Percentiles rank a stretch among this genome's conserved stretches.
These are phyloP conservation scores for Eupithecia subumbrata DNA, from an alignment of 2,888 invertebrate species.

Conservation along the genomic window DNA sequence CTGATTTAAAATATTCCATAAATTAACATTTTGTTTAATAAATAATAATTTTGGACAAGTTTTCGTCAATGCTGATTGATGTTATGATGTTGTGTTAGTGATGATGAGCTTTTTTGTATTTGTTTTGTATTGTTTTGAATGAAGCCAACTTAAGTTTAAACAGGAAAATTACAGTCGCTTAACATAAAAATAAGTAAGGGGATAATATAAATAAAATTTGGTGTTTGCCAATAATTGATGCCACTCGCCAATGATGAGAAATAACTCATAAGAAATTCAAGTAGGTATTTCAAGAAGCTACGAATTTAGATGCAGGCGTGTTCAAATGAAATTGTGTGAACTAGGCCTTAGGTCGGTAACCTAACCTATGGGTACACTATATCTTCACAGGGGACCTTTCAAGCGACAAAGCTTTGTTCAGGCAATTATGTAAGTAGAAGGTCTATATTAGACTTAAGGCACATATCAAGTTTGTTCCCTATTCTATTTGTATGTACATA, in stretches of 20 bases:
- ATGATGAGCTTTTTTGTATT: background rate
- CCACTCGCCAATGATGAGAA: background rate
- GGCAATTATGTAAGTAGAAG: conserved; percentile 4
- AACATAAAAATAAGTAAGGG: background rate
- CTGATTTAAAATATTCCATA: background rate
- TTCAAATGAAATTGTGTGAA: background rate
- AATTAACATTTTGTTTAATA: background rate
- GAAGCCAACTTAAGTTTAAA: background rate
- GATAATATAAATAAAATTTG: background rate
- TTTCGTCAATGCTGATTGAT: background rate
- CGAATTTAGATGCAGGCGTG: background rate
- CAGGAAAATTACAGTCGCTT: background rate
- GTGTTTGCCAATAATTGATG: background rate
- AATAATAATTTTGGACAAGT: background rate
- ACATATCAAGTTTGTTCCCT: background rate
- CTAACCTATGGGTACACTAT: background rate
- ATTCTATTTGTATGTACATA: background rate
- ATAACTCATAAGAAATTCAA: background rate
- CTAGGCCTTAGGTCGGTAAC: background rate
- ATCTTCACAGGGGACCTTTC: conserved; percentile 7
- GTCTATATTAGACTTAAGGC: background rate
- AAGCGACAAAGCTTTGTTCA: conserved; percentile 12
- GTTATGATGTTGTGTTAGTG: no score
- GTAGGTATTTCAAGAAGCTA: background rate
- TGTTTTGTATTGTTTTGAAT: background rate